Conservation (phyloP, 2,888 invertebrate species). For the Himalopsyche anomala region DNA sequence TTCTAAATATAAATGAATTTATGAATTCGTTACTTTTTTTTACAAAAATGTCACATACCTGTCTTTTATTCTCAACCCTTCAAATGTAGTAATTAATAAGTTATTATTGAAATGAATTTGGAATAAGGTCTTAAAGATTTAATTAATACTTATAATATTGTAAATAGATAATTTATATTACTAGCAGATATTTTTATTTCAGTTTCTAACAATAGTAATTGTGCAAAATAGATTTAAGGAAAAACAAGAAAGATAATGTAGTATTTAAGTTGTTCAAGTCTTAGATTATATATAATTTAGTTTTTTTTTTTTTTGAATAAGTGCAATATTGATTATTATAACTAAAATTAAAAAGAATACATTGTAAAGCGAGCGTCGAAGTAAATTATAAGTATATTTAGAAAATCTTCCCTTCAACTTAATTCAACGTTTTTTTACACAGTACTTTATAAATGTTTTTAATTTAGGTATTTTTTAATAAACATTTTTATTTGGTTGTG, state of each 20-base stretch:
- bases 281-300: background rate
- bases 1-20: too few species aligned
- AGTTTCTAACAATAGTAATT: constrained; percentile 25
- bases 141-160: constrained; percentile 13
- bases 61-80: too few species aligned
- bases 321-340: constrained; percentile 63
- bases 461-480: too few species aligned
- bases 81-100: background rate
- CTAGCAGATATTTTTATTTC: constrained; percentile 46
- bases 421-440: too few species aligned
- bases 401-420: background rate
- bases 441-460: too few species aligned
- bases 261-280: constrained; percentile 24
- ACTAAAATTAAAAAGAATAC: constrained; percentile 45
- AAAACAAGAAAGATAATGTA: constrained; percentile 44
- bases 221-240: constrained; percentile 48
- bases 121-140: constrained; percentile 12
- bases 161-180: background rate
- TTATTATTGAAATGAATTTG: background rate
- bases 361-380: constrained; percentile 1
- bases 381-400: background rate
- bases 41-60: constrained; percentile 10
- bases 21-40: too few species aligned
- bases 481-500: too few species aligned
- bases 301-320: constrained; percentile 53